Percentiles rank a stretch among this genome's conserved stretches.
phyloP scores from a whole-genome alignment of 2,888 invertebrate genomes.

The Campoletis raptor region DNA sequence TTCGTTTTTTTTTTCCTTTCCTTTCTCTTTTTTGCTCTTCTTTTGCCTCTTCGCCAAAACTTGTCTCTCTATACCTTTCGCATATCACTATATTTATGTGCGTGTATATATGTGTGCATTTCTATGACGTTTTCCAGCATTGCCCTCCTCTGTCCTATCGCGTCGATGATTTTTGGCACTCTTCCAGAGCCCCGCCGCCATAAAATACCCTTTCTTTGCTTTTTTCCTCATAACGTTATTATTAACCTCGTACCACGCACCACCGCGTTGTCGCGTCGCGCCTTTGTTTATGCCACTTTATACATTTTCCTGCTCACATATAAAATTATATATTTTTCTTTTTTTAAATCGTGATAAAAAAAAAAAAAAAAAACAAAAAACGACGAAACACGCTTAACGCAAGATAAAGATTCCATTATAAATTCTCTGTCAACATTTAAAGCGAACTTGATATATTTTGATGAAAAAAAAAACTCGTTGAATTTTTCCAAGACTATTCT shows the following conservation, averaged over 20 bases:
- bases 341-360: neutral
- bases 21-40: conserved; percentile 18
- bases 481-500: conserved; percentile 9
- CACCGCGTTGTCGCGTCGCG: neutral
- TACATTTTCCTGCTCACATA: neutral
- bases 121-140: conserved; percentile 38
- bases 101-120: conserved; percentile 2
- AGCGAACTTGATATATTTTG: neutral
- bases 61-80: conserved; percentile 64
- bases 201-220: conserved; percentile 28
- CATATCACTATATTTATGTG: neutral
- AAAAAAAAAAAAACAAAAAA: neutral
- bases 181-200: conserved; percentile 55
- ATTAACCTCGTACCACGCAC: conserved; percentile 20
- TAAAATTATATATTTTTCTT: neutral
- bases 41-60: conserved; percentile 66
- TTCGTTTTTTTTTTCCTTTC: conserved; percentile 40
- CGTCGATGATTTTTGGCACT: conserved; percentile 59
- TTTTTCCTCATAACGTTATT: conserved; percentile 31
- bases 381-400: too few species aligned
- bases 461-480: neutral
- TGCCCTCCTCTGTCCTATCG: conserved; percentile 8
- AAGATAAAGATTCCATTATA: too few species aligned
- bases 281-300: conserved; percentile 1
- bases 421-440: neutral